These are phyloP conservation scores for Pollimyrus isidori DNA, from an alignment of 2,113 vertebrate species.

Conservation along the genomic window DNA sequence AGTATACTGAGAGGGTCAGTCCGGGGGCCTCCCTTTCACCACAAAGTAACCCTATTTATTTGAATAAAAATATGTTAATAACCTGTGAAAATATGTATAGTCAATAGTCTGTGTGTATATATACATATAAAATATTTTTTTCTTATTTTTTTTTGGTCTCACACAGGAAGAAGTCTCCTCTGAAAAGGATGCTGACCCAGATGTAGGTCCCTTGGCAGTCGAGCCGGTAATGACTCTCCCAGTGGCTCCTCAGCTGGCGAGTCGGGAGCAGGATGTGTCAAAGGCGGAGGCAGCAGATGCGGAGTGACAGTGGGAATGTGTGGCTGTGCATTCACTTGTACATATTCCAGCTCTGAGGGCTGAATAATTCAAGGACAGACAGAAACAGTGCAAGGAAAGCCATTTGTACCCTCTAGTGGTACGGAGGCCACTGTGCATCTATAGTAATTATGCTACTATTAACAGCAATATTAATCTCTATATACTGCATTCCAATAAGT, in stretches of 20 bases:
- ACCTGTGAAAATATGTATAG: neutral
- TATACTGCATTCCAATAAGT: slow-evolving; percentile 65
- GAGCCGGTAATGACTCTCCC: slow-evolving; percentile 47
- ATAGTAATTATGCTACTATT: slow-evolving; percentile 69
- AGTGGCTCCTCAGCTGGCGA: slow-evolving; percentile 50
- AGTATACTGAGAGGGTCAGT: slow-evolving; percentile 43
- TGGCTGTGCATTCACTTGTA: slow-evolving; percentile 16
- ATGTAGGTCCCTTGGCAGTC: slow-evolving; percentile 43
- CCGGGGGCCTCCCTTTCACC: neutral
- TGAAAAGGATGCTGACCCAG: slow-evolving; percentile 56
- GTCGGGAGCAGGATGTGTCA: slow-evolving; percentile 56
- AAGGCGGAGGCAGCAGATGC: slow-evolving; percentile 64
- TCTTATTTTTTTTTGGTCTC: neutral
- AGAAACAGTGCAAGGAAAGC: slow-evolving; percentile 19
- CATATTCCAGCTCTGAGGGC: slow-evolving; percentile 15
- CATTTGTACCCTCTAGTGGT: slow-evolving; percentile 53
- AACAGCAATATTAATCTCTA: slow-evolving; percentile 65
- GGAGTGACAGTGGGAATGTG: slow-evolving; percentile 47
- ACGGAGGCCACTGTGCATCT: slow-evolving; percentile 63
- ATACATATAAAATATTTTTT: too few species aligned
- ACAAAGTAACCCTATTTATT: neutral
- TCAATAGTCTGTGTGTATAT: neutral
- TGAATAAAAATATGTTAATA: neutral
- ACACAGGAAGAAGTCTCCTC: slow-evolving; percentile 59
- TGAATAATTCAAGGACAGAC: neutral